phyloP scores from a whole-genome alignment of 2,888 invertebrate species.

The Caenorhabditis panamensis region DNA sequence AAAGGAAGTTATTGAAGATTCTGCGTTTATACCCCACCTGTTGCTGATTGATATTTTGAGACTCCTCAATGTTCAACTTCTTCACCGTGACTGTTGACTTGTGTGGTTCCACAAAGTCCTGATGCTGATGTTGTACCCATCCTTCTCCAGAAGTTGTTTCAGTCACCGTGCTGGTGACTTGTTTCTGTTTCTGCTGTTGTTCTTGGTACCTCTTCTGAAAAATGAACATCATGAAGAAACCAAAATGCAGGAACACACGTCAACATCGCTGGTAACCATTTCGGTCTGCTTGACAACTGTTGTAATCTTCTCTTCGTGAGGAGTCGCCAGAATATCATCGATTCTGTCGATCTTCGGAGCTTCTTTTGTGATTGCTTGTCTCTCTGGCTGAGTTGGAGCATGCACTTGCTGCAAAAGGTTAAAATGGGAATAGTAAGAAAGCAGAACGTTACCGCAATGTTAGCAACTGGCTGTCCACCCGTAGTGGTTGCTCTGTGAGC shows the following conservation, averaged over 20 bases:
- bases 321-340: constrained; percentile 53
- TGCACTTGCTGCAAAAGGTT: constrained; percentile 62
- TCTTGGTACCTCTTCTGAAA: constrained; percentile 56
- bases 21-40: no score
- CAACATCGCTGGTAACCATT: constrained; percentile 45
- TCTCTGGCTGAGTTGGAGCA: constrained; percentile 55
- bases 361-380: constrained; percentile 44
- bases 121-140: constrained; percentile 63
- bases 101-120: constrained; percentile 56
- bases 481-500: constrained; percentile 56
- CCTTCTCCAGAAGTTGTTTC: constrained; percentile 63
- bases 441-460: constrained; percentile 58
- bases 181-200: constrained; percentile 54
- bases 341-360: constrained; percentile 64
- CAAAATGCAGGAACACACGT: no score
- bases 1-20: neutral
- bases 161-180: constrained; percentile 58
- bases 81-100: constrained; percentile 57
- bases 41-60: constrained; percentile 43
- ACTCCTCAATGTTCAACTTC: constrained; percentile 55
- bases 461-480: constrained; percentile 57
- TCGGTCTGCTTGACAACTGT: constrained; percentile 53
- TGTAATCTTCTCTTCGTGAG: constrained; percentile 33
- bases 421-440: no score
- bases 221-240: neutral